Percentiles rank a stretch among this genome's conserved stretches.
Evolutionary conservation across 2,888 invertebrate species (phyloP).

Genomic region (Noctua comes): DNA sequence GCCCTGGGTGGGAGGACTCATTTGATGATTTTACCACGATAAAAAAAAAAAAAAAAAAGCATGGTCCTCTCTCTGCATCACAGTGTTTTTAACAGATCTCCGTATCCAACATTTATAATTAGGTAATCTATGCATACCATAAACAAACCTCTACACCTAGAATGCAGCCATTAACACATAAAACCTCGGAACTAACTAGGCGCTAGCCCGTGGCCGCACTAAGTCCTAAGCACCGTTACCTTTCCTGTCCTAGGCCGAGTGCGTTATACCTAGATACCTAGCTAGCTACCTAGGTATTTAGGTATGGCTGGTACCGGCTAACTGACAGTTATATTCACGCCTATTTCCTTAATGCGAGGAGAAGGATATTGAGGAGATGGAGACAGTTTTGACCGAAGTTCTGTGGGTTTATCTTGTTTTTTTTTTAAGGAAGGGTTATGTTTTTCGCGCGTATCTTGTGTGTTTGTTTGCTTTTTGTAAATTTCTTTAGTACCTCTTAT

Average conservation of each 20-base stretch:
- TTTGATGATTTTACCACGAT: no score
- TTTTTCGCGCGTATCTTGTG: no score
- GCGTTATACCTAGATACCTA: conserved; percentile 38
- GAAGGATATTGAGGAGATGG: background rate
- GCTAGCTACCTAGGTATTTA: conserved; percentile 21
- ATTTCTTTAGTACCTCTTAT: no score
- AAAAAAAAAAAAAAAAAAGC: no score
- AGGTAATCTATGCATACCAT: background rate
- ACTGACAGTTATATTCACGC: conserved; percentile 50
- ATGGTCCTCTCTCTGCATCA: background rate
- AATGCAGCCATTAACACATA: conserved; percentile 30
- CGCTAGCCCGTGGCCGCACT: conserved; percentile 12
- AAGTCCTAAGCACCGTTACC: conserved; percentile 56
- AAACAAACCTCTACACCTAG: background rate
- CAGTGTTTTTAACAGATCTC: background rate
- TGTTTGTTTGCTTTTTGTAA: no score
- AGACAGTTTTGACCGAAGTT: background rate
- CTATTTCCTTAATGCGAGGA: conserved; percentile 13
- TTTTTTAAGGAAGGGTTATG: no score
- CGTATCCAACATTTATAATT: background rate
- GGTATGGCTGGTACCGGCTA: conserved; percentile 27
- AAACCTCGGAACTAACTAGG: conserved; percentile 20
- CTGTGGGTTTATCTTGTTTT: background rate
- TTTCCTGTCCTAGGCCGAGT: conserved; percentile 41
- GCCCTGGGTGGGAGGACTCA: no score